Conservation (phyloP, 1,140 invertebrate genomes). For the Acromyrmex heyeri region DNA sequence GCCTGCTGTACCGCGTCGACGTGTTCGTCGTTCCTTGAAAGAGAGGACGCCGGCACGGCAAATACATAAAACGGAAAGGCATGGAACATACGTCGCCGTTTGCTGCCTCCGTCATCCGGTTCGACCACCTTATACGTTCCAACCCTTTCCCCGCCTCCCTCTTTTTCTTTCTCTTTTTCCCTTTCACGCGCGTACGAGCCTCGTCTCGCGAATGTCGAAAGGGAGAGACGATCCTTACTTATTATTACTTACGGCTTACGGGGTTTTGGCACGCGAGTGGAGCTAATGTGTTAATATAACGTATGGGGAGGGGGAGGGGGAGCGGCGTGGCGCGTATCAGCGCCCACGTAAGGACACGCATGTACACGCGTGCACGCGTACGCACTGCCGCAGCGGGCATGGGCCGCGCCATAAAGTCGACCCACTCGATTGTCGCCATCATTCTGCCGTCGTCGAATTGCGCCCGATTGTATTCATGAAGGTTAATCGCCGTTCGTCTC, state of each 20-base stretch:
- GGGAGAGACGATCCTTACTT: constrained; percentile 76
- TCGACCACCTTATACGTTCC: constrained; percentile 15
- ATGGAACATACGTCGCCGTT: neutral
- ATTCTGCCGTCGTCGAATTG: constrained; percentile 52
- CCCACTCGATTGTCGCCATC: constrained; percentile 66
- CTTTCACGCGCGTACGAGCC: neutral
- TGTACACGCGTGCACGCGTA: constrained; percentile 65
- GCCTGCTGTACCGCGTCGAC: constrained; percentile 9
- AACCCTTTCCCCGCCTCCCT: neutral
- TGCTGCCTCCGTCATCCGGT: neutral
- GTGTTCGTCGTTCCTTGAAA: constrained; percentile 53
- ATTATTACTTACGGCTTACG: constrained; percentile 84
- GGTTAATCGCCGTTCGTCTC: constrained; percentile 61
- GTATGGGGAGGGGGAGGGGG: constrained; percentile 76
- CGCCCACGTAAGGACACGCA: constrained; percentile 68
- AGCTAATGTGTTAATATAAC: constrained; percentile 85
- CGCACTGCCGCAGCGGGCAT: constrained; percentile 21
- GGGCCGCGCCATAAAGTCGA: constrained; percentile 74
- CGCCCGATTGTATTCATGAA: constrained; percentile 63
- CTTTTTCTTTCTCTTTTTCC: constrained; percentile 6
- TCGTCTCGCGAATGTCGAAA: constrained; percentile 67
- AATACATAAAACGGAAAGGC: neutral
- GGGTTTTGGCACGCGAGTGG: constrained; percentile 83
- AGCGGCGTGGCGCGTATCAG: constrained; percentile 69
- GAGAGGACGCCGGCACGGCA: constrained; percentile 28